phyloP scores from a whole-genome alignment of 2,797 vertebrate genomes.

The Melanotaenia boesemani region DNA sequence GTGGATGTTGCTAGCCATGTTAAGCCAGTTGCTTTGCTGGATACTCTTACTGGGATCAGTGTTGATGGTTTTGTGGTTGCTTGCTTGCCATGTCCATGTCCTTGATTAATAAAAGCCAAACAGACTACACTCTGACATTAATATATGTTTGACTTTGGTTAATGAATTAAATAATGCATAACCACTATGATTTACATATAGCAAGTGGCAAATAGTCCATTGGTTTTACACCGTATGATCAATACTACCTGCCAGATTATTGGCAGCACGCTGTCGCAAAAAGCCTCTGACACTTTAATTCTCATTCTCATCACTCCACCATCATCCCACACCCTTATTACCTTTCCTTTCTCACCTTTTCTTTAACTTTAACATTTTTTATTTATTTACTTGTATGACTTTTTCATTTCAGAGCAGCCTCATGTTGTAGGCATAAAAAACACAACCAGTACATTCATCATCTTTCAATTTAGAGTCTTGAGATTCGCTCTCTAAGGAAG shows the following conservation, averaged over 20 bases:
- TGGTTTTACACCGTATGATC: no score
- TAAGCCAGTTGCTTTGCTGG: no score
- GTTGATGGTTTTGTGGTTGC: no score
- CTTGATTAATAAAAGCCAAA: no score
- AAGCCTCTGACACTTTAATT: slow-evolving; percentile 27
- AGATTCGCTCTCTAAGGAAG: slow-evolving; percentile 72
- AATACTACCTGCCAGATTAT: slow-evolving; percentile 8
- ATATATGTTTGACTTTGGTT: no score
- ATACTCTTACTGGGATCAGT: no score
- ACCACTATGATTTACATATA: no score
- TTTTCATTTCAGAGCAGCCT: slow-evolving; percentile 68
- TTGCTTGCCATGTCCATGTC: no score
- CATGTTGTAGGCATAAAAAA: slow-evolving; percentile 45
- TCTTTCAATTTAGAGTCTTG: slow-evolving; percentile 75
- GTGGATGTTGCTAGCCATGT: no score
- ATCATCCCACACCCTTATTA: slow-evolving; percentile 14
- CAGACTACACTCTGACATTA: no score
- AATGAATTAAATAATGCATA: no score
- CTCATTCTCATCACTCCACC: not conserved
- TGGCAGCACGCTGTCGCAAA: slow-evolving; percentile 20
- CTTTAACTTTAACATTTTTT: not conserved
- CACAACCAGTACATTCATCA: slow-evolving; percentile 73
- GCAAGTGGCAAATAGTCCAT: no score
- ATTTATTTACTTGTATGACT: slow-evolving; percentile 52
- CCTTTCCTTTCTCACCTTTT: not conserved